A percentile compares a stretch with the other conserved stretches of the same genome.
Conservation (phyloP, 2,113 vertebrate species). For the Casuarius casuarius region DNA sequence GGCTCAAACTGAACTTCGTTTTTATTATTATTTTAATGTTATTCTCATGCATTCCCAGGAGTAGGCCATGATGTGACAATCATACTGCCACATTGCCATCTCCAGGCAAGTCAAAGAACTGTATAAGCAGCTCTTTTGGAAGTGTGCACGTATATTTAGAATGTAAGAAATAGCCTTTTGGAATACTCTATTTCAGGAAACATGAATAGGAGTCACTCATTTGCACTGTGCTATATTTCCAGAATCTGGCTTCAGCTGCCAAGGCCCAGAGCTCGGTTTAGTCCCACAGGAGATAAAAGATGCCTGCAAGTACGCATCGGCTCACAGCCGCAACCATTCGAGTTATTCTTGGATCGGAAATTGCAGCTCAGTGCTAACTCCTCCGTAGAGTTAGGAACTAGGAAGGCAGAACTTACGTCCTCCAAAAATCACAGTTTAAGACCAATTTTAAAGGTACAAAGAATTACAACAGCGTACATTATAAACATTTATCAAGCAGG, state of each 20-base stretch:
- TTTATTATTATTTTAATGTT: conserved; percentile 4
- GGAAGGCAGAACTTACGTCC: neutral
- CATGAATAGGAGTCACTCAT: neutral
- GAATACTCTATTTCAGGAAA: neutral
- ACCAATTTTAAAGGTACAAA: neutral
- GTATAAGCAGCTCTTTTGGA: neutral
- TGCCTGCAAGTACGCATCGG: neutral
- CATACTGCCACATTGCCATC: conserved; percentile 55
- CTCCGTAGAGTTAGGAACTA: neutral
- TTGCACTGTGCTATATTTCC: neutral
- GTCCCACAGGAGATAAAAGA: neutral
- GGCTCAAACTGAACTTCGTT: neutral
- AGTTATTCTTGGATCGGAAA: neutral
- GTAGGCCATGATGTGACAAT: accelerated
- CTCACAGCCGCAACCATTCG: accelerated
- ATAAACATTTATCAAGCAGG: neutral
- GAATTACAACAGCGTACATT: accelerated
- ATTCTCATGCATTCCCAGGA: neutral
- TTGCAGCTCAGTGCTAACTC: neutral
- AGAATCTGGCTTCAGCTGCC: neutral
- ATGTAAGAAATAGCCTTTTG: accelerated
- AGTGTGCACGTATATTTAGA: accelerated
- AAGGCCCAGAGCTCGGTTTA: neutral
- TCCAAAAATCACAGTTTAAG: accelerated
- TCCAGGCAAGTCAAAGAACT: conserved; percentile 20